Evolutionary conservation across 2,888 invertebrate species (phyloP).

Genomic region (Clostera curtula): DNA sequence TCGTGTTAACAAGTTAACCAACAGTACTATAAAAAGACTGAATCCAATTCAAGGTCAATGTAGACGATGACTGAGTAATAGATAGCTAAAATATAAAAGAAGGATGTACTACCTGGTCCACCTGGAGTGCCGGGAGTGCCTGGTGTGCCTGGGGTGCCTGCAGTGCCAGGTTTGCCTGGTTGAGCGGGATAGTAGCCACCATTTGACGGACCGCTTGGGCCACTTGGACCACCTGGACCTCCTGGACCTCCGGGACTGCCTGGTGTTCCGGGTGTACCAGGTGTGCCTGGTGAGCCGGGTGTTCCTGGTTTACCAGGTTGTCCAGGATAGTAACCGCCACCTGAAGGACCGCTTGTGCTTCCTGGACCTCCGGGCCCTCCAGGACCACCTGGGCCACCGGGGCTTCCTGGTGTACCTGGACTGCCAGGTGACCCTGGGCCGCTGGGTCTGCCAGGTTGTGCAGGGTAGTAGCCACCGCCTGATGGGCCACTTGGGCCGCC

Average conservation of each 20-base stretch:
- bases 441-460: slow-evolving; percentile 20
- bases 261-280: slow-evolving; percentile 10
- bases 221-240: slow-evolving; percentile 21
- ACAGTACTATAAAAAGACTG: too few relatives aligned
- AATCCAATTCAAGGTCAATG: too few relatives aligned
- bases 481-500: slow-evolving; percentile 13
- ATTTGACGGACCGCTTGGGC: slow-evolving; percentile 21
- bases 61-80: too few relatives aligned
- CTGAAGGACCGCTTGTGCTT: slow-evolving; percentile 13
- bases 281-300: slow-evolving; percentile 15
- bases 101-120: slow-evolving; percentile 20
- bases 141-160: slow-evolving; percentile 15
- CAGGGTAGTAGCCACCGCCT: slow-evolving; percentile 22
- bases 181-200: slow-evolving; percentile 31
- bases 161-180: slow-evolving; percentile 19
- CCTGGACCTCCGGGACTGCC: slow-evolving; percentile 18
- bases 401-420: slow-evolving; percentile 33
- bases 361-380: slow-evolving; percentile 28
- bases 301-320: slow-evolving; percentile 3
- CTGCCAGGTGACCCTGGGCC: slow-evolving; percentile 22
- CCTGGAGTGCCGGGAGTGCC: slow-evolving; percentile 15
- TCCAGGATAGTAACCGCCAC: slow-evolving; percentile 8
- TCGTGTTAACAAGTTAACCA: too few relatives aligned
- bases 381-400: slow-evolving; percentile 24
- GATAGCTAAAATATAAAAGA: slow-evolving; percentile 4